These are phyloP conservation scores for Orgyia antiqua DNA, from an alignment of 2,888 invertebrate species.

Conservation along the genomic window DNA sequence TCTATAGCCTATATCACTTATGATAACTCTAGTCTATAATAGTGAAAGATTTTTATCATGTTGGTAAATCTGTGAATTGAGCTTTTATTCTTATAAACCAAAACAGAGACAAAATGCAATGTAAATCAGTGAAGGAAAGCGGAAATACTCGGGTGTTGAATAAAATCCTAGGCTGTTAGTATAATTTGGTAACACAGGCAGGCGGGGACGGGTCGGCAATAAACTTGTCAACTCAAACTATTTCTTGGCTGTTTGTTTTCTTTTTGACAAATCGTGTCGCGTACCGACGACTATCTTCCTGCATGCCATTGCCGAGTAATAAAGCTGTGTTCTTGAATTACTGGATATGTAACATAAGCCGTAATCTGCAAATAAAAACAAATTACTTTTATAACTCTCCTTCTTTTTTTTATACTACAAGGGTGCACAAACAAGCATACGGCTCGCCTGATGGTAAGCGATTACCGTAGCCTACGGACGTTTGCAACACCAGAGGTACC, in stretches of 20 bases:
- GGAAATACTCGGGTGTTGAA: conserved; percentile 39
- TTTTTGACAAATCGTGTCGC: conserved; percentile 70
- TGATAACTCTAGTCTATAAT: no score
- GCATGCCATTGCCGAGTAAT: conserved; percentile 35
- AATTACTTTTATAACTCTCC: no score
- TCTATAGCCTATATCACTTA: no score
- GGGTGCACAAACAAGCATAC: no score
- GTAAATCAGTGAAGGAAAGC: conserved; percentile 36
- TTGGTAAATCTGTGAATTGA: no score
- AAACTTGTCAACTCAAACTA: conserved; percentile 74
- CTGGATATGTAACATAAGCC: not conserved
- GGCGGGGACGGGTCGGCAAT: conserved; percentile 42
- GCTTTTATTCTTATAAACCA: conserved; percentile 6
- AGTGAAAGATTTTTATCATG: no score
- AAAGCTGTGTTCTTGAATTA: conserved; percentile 14
- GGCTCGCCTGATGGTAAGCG: no score
- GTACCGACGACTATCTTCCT: conserved; percentile 58
- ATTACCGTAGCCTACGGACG: no score
- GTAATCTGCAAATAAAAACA: no score
- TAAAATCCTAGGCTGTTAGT: conserved; percentile 44
- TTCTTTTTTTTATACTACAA: no score
- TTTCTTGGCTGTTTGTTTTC: conserved; percentile 71
- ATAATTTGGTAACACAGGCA: conserved; percentile 44
- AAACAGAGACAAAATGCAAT: conserved; percentile 17
- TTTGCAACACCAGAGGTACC: no score